Evolutionary conservation across 2,113 vertebrate species (phyloP), one percentile per base, ranked within the genome.

Genomic region (Columba livia): DNA sequence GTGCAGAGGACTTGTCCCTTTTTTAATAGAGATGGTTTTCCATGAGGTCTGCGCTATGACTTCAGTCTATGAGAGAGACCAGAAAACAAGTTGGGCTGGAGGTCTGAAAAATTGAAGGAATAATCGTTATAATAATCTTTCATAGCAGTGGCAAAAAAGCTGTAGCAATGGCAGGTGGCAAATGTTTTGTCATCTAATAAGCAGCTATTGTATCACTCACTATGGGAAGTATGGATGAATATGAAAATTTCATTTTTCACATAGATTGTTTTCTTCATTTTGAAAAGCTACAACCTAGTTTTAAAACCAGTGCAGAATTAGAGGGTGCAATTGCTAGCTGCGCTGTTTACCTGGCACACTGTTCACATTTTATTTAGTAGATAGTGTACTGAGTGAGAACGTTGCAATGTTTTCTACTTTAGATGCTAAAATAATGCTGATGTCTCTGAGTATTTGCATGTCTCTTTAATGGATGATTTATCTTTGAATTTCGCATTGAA

Each of bases 401-500:
- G 34, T 7, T 42, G 38, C 0, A 0, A 4, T 29, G 34, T 54
- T 78, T 71, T 50, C 79, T 80, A 20, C 58, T 85, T 88, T 38
- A 77, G 67, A 29, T 83, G 48, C 53, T 69, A 50, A 89, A 90
- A 78, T 67, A 75, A 28, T 79, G 61, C 53, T 62, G n/a, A 32
- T 50, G n/a, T 36, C n/a, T 92, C 82, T 38, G 13, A 85, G 26
- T 47, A 31, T 85, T 78, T 93, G 64, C 56, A 9, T 71, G 26
- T 80, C 69, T 92, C 79, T 75, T 58, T n/a, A 86, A 42, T 50
- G 40, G 53, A 61, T 89, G 80, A 92, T 70, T 86, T 77, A 50
- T 90, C 57, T 93, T 84, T 92, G 80, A 85, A 85, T 93, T 87
- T 72, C 79, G 24, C 66, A 42, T 15, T 85, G 88, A 86, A 92